Base-by-base conservation (phyloP, 2,797 vertebrate species). In the Dicrostonyx torquatus region DNA sequence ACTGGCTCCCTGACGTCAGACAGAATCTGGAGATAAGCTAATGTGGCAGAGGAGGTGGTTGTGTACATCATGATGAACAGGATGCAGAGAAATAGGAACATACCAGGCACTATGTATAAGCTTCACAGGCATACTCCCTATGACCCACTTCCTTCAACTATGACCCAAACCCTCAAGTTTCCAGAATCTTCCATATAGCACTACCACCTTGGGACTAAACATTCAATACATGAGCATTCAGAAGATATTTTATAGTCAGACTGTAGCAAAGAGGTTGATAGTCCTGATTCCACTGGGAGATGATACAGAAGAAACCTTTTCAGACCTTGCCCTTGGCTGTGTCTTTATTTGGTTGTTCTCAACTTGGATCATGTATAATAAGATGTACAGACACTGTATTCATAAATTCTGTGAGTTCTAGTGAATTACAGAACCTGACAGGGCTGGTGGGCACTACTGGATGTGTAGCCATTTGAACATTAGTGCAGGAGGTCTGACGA, bases 341-440 rank as follows among this genome's bases (percentile, higher is more conserved):
- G 70, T 72, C 10, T 72, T 85, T 40, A n/a, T 87, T 75, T 87
- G 66, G 53, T 26, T 88, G 13, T 37, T 92, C n/a, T 73, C 62
- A 37, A 77, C 68, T 68, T 87, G 40, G 60, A 62, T 62, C 48
- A 17, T 93, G 45, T 82, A 73, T 22, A 87, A 48, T 53, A 66
- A 94, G 70, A 58, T 72, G 15, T 37, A 37, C 18, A 4, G 60
- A 50, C 9, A 60, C 22, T 20, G n/a, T 78, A 93, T 96, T 78
- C 55, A 78, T 90, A 70, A 80, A 13, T 64, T 94, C 75, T 87
- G 4, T 87, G 72, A 93, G 24, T 87, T 68, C 45, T 68, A 76
- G 8, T 17, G 34, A 93, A 43, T 93, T 55, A 55, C 45, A 29
- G 34, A 87, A 68, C 15, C 34, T 40, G 84, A 62, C 45, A 50